These are phyloP conservation scores for Arctia plantaginis DNA, from an alignment of 2,888 invertebrate species.

Conservation along the genomic window DNA sequence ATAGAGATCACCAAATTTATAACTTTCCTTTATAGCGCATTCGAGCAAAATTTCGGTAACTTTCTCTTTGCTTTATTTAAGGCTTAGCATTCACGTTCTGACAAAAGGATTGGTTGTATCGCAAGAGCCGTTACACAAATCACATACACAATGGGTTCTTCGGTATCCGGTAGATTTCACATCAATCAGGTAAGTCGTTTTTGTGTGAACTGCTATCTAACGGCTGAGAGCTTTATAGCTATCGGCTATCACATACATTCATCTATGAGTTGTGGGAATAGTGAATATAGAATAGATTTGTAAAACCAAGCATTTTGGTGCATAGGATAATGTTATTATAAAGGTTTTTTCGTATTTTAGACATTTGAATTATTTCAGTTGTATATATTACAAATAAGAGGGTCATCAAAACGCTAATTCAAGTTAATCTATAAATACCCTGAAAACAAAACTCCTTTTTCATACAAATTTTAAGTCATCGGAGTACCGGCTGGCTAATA, in stretches of 20 bases:
- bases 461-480: no score
- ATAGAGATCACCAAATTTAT: neutral
- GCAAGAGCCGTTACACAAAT: slow-evolving; percentile 22
- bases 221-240: slow-evolving; percentile 19
- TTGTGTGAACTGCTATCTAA: slow-evolving; percentile 22
- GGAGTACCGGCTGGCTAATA: no score
- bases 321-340: neutral
- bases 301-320: neutral
- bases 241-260: slow-evolving; percentile 14
- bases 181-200: slow-evolving; percentile 25
- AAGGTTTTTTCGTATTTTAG: neutral
- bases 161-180: slow-evolving; percentile 22
- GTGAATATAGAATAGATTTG: neutral
- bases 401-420: no score
- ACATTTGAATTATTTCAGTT: neutral
- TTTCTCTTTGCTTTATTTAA: slow-evolving; percentile 14
- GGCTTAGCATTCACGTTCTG: slow-evolving; percentile 5
- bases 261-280: slow-evolving; percentile 1
- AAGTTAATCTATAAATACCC: no score
- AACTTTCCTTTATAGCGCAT: neutral
- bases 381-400: neutral
- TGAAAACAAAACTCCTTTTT: no score
- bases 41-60: neutral
- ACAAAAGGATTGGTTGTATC: slow-evolving; percentile 21
- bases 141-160: slow-evolving; percentile 24